phyloP scores from a whole-genome alignment of 2,113 vertebrate species.

The Thomomys bottae region DNA sequence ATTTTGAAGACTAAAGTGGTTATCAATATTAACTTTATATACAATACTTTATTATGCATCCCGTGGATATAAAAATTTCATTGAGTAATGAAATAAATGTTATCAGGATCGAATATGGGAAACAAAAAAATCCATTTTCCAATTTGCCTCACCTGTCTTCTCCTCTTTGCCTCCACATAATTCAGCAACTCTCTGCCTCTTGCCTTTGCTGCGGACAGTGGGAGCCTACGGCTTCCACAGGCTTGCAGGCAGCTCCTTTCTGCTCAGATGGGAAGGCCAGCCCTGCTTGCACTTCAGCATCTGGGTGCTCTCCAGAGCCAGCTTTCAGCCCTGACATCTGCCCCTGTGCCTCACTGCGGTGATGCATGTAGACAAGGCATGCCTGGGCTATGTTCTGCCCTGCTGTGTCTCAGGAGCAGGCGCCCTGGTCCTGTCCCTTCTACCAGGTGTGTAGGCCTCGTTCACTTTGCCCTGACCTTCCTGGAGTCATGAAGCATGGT shows the following conservation, averaged over 20 bases:
- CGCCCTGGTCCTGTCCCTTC: no score
- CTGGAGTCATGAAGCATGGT: not conserved
- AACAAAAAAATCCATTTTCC: slow-evolving; percentile 66
- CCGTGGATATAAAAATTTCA: slow-evolving; percentile 50
- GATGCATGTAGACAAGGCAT: rapidly evolving
- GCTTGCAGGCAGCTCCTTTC: rapidly evolving
- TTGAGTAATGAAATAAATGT: slow-evolving; percentile 65
- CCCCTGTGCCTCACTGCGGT: not conserved
- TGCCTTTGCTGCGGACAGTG: rapidly evolving
- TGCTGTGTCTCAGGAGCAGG: no score
- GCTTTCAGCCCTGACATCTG: rapidly evolving
- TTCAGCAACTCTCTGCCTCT: not conserved
- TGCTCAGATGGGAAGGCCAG: not conserved
- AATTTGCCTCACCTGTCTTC: slow-evolving; percentile 31
- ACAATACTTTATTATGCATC: slow-evolving; percentile 62
- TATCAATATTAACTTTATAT: slow-evolving; percentile 63
- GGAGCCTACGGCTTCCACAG: not conserved
- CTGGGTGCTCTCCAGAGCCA: rapidly evolving
- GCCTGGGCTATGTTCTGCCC: rapidly evolving
- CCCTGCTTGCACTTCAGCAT: rapidly evolving
- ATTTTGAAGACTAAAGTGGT: slow-evolving; percentile 44
- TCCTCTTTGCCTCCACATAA: not conserved
- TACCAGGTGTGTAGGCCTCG: rapidly evolving
- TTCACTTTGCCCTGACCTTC: not conserved
- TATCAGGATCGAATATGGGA: slow-evolving; percentile 57